Evolutionary conservation across 2,888 invertebrate species (phyloP).

Genomic region (Drosophila anomelani): DNA sequence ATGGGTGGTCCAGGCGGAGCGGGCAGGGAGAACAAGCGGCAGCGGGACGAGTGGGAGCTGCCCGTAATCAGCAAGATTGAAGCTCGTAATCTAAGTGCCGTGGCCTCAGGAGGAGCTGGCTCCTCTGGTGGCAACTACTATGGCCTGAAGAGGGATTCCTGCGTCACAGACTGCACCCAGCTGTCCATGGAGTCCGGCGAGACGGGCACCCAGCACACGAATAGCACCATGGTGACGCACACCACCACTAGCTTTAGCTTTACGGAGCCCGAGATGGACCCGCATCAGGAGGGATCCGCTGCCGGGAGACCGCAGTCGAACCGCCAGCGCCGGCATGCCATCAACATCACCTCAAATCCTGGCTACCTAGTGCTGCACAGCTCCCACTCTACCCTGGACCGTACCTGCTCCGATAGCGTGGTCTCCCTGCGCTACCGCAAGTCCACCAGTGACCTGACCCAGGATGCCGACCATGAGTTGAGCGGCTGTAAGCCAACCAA

Average conservation of each 20-base stretch:
- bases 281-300: constrained; percentile 9
- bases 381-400: constrained; percentile 84
- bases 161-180: constrained; percentile 84
- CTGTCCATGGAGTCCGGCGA: constrained; percentile 83
- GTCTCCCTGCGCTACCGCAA: constrained; percentile 87
- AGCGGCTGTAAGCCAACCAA: constrained; percentile 65
- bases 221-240: constrained; percentile 78
- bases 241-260: constrained; percentile 83
- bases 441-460: constrained; percentile 91
- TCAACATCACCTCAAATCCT: constrained; percentile 85
- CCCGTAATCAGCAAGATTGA: constrained; percentile 72
- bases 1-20: constrained; percentile 16
- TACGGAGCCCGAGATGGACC: constrained; percentile 62
- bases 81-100: constrained; percentile 68
- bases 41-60: constrained; percentile 79
- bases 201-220: constrained; percentile 72
- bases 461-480: constrained; percentile 75
- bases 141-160: constrained; percentile 82
- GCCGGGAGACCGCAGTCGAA: constrained; percentile 30
- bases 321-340: constrained; percentile 82
- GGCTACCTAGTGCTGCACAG: constrained; percentile 84
- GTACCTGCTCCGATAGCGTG: constrained; percentile 84
- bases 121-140: constrained; percentile 56
- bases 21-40: constrained; percentile 48
- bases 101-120: constrained; percentile 22